A percentile compares a stretch with the other conserved stretches of the same genome.
phyloP scores from a whole-genome alignment of 2,888 invertebrate genomes.

The Synanthedon andrenaeformis region DNA sequence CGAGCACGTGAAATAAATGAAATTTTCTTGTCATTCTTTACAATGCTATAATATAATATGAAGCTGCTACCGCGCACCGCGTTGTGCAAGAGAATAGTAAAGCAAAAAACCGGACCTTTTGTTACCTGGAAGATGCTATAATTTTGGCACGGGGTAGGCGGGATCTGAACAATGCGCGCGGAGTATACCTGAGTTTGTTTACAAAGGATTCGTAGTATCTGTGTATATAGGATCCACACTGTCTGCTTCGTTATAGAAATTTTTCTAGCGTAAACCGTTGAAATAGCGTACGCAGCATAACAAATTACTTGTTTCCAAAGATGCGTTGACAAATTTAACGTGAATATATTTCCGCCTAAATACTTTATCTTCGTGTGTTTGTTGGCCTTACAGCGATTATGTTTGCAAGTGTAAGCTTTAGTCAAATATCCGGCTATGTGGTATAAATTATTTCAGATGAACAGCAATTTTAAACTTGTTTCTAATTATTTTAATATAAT shows the following conservation, averaged over 20 bases:
- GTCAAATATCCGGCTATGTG: conserved; percentile 58
- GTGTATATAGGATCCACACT: conserved; percentile 38
- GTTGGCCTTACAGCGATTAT: conserved; percentile 35
- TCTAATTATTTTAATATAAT: background rate
- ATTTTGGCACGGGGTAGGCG: conserved; percentile 55
- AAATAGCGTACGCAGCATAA: conserved; percentile 24
- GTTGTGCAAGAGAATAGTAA: conserved; percentile 49
- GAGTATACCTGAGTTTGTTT: conserved; percentile 58
- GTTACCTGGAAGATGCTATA: conserved; percentile 55
- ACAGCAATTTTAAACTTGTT: background rate
- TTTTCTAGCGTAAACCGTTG: conserved; percentile 24
- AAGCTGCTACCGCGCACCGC: conserved; percentile 14
- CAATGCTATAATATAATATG: too few relatives aligned
- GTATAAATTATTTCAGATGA: background rate
- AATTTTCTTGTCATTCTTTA: conserved; percentile 18
- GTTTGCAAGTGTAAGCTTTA: conserved; percentile 44
- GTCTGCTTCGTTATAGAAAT: conserved; percentile 41
- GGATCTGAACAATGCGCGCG: conserved; percentile 40
- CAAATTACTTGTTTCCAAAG: conserved; percentile 33
- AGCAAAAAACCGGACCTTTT: conserved; percentile 15
- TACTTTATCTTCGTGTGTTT: conserved; percentile 29
- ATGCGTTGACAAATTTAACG: conserved; percentile 31
- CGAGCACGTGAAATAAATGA: conserved; percentile 35
- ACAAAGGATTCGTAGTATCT: conserved; percentile 44
- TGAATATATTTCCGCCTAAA: conserved; percentile 45